phyloP scores from a whole-genome alignment of 2,797 vertebrate genomes.

The Astyanax mexicanus region DNA sequence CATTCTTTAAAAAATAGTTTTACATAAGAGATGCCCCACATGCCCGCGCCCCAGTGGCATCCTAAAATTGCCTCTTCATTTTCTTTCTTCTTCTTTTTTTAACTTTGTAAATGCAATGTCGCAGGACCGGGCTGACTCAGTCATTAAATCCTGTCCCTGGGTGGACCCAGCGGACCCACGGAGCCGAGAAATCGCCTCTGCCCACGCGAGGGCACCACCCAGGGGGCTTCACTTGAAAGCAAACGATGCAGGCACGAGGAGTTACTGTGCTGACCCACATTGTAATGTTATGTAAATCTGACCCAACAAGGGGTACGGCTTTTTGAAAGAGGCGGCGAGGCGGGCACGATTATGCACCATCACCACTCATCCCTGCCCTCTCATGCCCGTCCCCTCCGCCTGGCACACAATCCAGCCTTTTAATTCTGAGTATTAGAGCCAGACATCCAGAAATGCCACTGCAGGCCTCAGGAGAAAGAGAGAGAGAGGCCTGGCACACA shows the following conservation, averaged over 20 bases:
- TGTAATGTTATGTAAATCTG: conserved; percentile 82
- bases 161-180: conserved; percentile 71
- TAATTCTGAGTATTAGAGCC: conserved; percentile 74
- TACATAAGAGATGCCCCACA: not conserved
- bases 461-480: conserved; percentile 66
- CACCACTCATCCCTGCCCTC: conserved; percentile 67
- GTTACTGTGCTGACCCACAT: conserved; percentile 69
- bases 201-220: conserved; percentile 70
- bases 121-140: conserved; percentile 69
- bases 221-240: conserved; percentile 76
- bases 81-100: not conserved
- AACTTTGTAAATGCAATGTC: conserved; percentile 28
- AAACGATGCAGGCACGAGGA: conserved; percentile 63
- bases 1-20: not conserved
- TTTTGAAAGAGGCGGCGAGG: conserved; percentile 58
- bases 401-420: conserved; percentile 73
- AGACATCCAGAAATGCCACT: conserved; percentile 70
- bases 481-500: conserved; percentile 59
- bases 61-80: not conserved
- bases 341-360: conserved; percentile 72
- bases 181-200: conserved; percentile 74
- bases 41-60: not conserved
- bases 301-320: conserved; percentile 76
- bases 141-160: conserved; percentile 74
- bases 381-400: conserved; percentile 64